Percentiles rank a stretch among this genome's conserved stretches.
These are phyloP conservation scores for Sphyrna mokarran DNA, from an alignment of 2,113 vertebrate species.

Conservation along the genomic window DNA sequence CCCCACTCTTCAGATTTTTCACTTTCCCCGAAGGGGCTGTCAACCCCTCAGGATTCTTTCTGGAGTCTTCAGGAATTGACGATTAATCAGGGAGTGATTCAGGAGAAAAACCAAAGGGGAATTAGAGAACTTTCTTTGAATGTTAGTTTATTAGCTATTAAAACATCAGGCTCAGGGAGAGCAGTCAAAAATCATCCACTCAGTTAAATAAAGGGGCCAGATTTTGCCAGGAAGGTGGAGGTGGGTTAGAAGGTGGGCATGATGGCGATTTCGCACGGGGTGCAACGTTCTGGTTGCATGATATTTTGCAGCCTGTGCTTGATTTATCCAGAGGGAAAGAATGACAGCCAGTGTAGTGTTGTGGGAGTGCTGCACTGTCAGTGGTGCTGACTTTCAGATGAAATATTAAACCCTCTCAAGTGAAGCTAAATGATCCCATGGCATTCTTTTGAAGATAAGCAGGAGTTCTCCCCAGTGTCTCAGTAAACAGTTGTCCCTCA, in stretches of 20 bases:
- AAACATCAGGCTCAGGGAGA: not conserved
- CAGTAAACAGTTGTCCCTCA: not conserved
- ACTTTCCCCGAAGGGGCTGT: not conserved
- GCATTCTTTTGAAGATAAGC: not conserved
- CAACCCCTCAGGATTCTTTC: not conserved
- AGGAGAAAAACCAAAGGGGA: not conserved
- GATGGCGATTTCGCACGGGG: not conserved
- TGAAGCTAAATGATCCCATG: not conserved
- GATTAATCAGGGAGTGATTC: not conserved
- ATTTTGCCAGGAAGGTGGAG: not conserved
- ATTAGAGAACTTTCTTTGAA: not conserved
- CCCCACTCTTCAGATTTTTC: not conserved
- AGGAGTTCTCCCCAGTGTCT: not conserved
- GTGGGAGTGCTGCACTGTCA: not conserved
- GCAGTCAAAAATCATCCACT: not conserved
- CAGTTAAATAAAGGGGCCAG: too few species aligned
- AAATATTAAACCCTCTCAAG: not conserved
- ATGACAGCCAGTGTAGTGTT: not conserved
- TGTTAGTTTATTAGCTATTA: not conserved
- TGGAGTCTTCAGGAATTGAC: conserved; percentile 19
- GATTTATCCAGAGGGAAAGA: not conserved
- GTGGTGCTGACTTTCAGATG: not conserved
- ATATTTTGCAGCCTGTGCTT: not conserved
- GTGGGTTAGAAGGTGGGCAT: not conserved
- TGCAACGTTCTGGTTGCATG: not conserved